phyloP scores from a whole-genome alignment of 2,113 vertebrate species.

The Carollia perspicillata region DNA sequence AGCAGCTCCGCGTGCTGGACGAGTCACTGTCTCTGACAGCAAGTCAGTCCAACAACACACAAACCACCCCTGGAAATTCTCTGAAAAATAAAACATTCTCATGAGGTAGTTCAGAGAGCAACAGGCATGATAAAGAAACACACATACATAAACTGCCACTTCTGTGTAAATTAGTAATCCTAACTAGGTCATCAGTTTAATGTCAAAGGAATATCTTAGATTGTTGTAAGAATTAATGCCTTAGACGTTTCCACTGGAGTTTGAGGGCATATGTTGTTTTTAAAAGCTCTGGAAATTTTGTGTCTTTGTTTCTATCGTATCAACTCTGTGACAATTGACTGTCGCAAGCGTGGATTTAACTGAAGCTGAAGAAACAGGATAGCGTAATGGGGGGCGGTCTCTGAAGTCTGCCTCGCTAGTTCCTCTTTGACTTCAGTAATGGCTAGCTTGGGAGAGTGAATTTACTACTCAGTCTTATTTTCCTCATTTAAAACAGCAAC shows the following conservation, averaged over 20 bases:
- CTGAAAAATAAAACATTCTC: constrained; percentile 35
- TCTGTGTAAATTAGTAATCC: constrained; percentile 27
- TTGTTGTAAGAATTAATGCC: neutral
- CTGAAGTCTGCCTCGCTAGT: neutral
- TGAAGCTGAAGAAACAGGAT: neutral
- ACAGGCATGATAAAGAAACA: constrained; percentile 26
- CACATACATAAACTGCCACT: neutral
- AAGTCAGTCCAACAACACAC: neutral
- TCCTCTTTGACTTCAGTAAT: neutral
- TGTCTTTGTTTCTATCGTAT: neutral
- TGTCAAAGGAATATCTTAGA: constrained; percentile 4
- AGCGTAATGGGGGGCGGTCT: neutral
- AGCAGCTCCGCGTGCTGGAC: constrained; percentile 55
- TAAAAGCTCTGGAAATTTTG: neutral
- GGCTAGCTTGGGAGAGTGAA: neutral
- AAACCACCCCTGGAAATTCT: neutral
- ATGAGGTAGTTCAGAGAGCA: constrained; percentile 16
- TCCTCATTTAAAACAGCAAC: neutral
- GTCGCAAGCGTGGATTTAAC: neutral
- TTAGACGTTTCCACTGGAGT: neutral
- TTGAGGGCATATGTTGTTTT: constrained; percentile 44
- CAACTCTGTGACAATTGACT: neutral
- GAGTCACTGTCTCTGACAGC: neutral
- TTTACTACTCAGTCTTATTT: neutral
- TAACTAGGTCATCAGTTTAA: constrained; percentile 31